Conservation (phyloP, 2,888 invertebrate species). For the Agrotis exclamationis region DNA sequence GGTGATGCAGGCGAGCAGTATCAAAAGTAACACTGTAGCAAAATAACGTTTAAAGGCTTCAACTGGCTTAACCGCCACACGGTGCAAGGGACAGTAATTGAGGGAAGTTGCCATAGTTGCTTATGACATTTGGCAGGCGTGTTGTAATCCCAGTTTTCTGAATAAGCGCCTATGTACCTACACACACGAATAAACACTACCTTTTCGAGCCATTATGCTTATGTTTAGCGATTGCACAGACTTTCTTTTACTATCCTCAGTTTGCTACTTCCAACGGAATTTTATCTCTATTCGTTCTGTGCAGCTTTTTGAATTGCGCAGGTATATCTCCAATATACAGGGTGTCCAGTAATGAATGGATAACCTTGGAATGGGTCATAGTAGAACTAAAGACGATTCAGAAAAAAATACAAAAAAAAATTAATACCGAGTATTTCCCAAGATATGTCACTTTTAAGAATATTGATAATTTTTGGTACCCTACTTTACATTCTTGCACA, state of each 20-base stretch:
- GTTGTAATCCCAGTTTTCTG: conserved; percentile 11
- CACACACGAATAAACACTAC: not conserved
- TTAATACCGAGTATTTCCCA: too few species aligned
- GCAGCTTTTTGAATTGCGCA: too few species aligned
- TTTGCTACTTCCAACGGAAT: not conserved
- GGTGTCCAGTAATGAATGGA: too few species aligned
- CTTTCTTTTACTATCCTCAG: not conserved
- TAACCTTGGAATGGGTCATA: too few species aligned
- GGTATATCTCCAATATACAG: too few species aligned
- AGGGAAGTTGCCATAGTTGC: conserved; percentile 4
- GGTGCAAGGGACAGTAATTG: conserved; percentile 8
- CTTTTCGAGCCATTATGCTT: not conserved
- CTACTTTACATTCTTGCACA: too few species aligned
- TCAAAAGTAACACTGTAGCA: not conserved
- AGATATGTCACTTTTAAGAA: too few species aligned
- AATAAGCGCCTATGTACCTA: not conserved
- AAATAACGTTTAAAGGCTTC: not conserved
- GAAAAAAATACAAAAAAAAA: too few species aligned
- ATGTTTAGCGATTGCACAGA: not conserved
- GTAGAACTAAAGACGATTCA: too few species aligned
- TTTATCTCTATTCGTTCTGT: too few species aligned
- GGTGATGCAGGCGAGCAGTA: too few species aligned
- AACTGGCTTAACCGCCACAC: not conserved
- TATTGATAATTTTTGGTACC: too few species aligned
- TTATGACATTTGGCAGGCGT: conserved; percentile 25